These are phyloP conservation scores for Fragum sueziense DNA, from an alignment of 2,888 invertebrate species.

Conservation along the genomic window DNA sequence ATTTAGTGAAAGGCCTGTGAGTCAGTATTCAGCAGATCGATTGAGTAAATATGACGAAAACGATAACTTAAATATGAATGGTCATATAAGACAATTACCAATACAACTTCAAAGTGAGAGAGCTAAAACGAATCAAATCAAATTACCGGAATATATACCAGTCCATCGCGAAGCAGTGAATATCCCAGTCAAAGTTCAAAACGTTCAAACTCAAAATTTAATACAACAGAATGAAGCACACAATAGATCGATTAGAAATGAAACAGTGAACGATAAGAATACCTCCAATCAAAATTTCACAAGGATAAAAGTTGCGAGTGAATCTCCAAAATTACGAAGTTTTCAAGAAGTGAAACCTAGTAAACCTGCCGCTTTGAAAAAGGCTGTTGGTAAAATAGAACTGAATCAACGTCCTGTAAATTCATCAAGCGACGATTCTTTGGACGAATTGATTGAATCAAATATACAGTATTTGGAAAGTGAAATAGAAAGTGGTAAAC, in stretches of 20 bases:
- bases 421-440: constrained; percentile 71
- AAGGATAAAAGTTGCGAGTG: constrained; percentile 45
- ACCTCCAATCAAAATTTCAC: neutral
- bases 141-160: constrained; percentile 47
- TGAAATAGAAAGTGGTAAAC: constrained; percentile 71
- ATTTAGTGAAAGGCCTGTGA: constrained; percentile 33
- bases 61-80: constrained; percentile 35
- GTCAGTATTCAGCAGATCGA: constrained; percentile 12
- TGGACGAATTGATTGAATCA: constrained; percentile 77
- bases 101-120: neutral
- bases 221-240: neutral
- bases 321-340: constrained; percentile 57
- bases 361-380: constrained; percentile 57
- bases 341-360: constrained; percentile 63
- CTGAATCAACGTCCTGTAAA: constrained; percentile 62
- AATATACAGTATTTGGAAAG: constrained; percentile 77
- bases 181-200: neutral
- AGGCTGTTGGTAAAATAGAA: constrained; percentile 61
- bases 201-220: neutral
- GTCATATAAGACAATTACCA: constrained; percentile 11
- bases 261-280: neutral
- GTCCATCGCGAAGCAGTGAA: constrained; percentile 14
- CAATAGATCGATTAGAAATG: neutral
- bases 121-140: constrained; percentile 19
- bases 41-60: constrained; percentile 51